Conservation (phyloP, 1,140 invertebrate species). For the Psilanteris sp. region DNA sequence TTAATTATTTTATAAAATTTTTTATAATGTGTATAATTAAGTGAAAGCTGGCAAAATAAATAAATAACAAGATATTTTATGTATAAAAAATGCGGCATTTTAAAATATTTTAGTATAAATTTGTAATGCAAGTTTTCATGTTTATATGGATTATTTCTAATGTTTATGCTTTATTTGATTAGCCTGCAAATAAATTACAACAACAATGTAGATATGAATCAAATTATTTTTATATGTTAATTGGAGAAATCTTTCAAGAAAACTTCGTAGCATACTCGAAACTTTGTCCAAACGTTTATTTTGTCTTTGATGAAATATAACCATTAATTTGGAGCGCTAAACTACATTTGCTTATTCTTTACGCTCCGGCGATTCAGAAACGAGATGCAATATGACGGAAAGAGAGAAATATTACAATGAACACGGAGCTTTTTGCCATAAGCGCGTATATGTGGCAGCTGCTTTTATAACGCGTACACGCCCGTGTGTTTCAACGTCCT, state of each 20-base stretch:
- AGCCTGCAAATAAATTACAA: too few relatives aligned
- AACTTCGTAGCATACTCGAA: background rate
- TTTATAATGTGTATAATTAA: too few relatives aligned
- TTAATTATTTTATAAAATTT: too few relatives aligned
- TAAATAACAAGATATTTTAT: too few relatives aligned
- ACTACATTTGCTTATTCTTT: constrained; percentile 45
- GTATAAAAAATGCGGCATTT: too few relatives aligned
- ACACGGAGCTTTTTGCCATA: constrained; percentile 31
- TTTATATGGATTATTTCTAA: too few relatives aligned
- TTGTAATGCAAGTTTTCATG: too few relatives aligned
- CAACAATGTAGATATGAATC: too few relatives aligned
- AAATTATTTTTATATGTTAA: constrained; percentile 37
- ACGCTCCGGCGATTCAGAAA: constrained; percentile 35
- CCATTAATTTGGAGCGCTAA: constrained; percentile 45
- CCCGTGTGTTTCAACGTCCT: constrained; percentile 2
- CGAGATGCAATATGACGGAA: constrained; percentile 40
- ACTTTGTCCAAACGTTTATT: constrained; percentile 33
- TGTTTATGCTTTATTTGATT: too few relatives aligned
- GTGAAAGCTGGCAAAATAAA: too few relatives aligned
- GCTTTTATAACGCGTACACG: constrained; percentile 21
- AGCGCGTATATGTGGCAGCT: constrained; percentile 24
- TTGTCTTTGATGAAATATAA: constrained; percentile 44
- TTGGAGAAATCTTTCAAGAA: constrained; percentile 29
- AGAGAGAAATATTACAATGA: constrained; percentile 53
- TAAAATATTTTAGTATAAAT: too few relatives aligned